phyloP scores from a whole-genome alignment of 2,113 vertebrate species.

The Setophaga petechia region DNA sequence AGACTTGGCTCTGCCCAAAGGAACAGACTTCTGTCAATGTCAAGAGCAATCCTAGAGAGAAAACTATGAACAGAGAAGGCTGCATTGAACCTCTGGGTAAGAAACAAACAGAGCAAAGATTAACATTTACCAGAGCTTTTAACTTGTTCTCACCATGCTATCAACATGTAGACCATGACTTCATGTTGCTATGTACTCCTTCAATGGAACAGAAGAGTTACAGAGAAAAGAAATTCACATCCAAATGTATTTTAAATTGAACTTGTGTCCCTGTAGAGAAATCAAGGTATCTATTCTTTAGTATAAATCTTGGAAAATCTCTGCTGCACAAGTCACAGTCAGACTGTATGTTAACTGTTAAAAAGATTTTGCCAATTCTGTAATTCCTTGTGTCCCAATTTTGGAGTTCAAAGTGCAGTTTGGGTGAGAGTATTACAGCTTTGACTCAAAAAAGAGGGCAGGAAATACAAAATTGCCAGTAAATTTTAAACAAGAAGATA shows the following conservation, averaged over 20 bases:
- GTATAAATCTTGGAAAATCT: slow-evolving; percentile 14
- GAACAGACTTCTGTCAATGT: slow-evolving; percentile 38
- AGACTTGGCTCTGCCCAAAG: slow-evolving; percentile 27
- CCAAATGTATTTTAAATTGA: slow-evolving; percentile 9
- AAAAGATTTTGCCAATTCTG: neutral
- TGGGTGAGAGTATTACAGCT: neutral
- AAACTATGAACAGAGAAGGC: slow-evolving; percentile 1
- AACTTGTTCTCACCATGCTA: neutral
- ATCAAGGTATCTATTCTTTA: neutral
- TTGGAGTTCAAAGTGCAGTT: neutral
- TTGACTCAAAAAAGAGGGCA: neutral
- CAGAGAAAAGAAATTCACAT: neutral
- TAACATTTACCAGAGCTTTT: slow-evolving; percentile 27
- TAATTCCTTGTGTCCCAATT: neutral
- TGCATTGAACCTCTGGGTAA: neutral
- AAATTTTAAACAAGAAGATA: neutral
- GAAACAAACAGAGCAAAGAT: slow-evolving; percentile 17
- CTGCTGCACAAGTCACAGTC: neutral
- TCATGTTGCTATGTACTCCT: slow-evolving; percentile 9
- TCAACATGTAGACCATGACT: neutral
- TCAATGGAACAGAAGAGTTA: slow-evolving; percentile 22
- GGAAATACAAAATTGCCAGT: neutral
- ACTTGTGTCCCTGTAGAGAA: neutral
- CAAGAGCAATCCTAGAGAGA: slow-evolving; percentile 29
- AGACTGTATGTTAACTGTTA: neutral